Evolutionary conservation across 2,113 vertebrate species (phyloP).

Genomic region (Alectura lathami): DNA sequence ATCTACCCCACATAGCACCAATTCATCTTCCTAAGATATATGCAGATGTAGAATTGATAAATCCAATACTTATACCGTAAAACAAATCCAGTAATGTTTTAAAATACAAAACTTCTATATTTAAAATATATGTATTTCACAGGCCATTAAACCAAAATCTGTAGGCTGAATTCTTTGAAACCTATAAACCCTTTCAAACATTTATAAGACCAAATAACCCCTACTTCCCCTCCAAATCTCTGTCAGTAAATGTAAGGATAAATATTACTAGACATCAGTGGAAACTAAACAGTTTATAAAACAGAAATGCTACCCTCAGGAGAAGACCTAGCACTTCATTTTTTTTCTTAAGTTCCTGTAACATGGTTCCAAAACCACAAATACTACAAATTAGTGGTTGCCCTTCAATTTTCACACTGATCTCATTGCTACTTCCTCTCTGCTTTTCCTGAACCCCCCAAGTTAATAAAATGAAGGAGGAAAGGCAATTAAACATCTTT

Average conservation of each 20-base stretch:
- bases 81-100: background rate
- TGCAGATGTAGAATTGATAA: background rate
- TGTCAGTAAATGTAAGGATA: background rate
- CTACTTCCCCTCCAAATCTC: background rate
- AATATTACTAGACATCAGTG: background rate
- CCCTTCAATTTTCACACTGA: background rate
- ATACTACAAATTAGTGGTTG: background rate
- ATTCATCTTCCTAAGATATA: background rate
- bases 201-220: background rate
- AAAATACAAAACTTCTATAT: background rate
- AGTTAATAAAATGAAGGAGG: background rate
- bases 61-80: background rate
- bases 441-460: background rate
- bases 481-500: background rate
- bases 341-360: background rate
- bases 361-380: background rate
- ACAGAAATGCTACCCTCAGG: background rate
- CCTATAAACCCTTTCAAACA: background rate
- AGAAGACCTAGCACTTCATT: background rate
- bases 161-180: background rate
- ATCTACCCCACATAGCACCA: background rate
- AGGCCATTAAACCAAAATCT: background rate
- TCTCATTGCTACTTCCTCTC: background rate
- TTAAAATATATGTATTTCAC: background rate
- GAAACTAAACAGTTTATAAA: background rate